Conservation (phyloP, 2,797 vertebrate species). For the Siniperca obscura region DNA sequence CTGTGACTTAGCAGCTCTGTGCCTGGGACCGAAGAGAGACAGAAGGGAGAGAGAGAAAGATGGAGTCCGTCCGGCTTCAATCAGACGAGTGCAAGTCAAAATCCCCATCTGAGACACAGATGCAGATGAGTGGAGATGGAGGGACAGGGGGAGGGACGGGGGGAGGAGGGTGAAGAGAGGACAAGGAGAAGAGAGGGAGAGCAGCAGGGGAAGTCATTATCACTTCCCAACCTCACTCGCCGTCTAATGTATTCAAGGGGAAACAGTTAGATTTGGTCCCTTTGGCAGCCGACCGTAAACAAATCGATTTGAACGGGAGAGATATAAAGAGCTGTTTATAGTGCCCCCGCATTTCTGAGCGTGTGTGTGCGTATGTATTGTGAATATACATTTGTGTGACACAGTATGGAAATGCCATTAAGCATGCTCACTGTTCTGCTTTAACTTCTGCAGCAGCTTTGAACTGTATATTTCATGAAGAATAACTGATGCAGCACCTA, state of each 20-base stretch:
- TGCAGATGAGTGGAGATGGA: slow-evolving; percentile 70
- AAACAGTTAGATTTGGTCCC: slow-evolving; percentile 82
- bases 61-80: slow-evolving; percentile 74
- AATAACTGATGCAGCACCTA: slow-evolving; percentile 60
- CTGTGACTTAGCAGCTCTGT: slow-evolving; percentile 68
- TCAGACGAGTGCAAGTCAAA: slow-evolving; percentile 72
- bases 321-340: slow-evolving; percentile 80
- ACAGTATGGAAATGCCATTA: slow-evolving; percentile 79
- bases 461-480: slow-evolving; percentile 70
- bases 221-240: slow-evolving; percentile 80
- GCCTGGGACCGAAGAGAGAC: slow-evolving; percentile 49
- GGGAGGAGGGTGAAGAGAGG: slow-evolving; percentile 39
- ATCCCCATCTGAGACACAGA: slow-evolving; percentile 78
- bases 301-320: slow-evolving; percentile 81
- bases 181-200: slow-evolving; percentile 63
- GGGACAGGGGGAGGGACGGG: not conserved
- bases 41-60: slow-evolving; percentile 49
- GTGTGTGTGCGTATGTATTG: slow-evolving; percentile 61
- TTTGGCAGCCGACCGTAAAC: slow-evolving; percentile 81
- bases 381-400: slow-evolving; percentile 72
- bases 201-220: slow-evolving; percentile 84
- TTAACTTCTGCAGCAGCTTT: slow-evolving; percentile 70
- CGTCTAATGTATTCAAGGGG: slow-evolving; percentile 81
- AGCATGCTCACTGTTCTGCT: slow-evolving; percentile 71
- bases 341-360: slow-evolving; percentile 58